These are phyloP conservation scores for Oscheius sp. DNA, from an alignment of 2,888 invertebrate species.

Conservation along the genomic window DNA sequence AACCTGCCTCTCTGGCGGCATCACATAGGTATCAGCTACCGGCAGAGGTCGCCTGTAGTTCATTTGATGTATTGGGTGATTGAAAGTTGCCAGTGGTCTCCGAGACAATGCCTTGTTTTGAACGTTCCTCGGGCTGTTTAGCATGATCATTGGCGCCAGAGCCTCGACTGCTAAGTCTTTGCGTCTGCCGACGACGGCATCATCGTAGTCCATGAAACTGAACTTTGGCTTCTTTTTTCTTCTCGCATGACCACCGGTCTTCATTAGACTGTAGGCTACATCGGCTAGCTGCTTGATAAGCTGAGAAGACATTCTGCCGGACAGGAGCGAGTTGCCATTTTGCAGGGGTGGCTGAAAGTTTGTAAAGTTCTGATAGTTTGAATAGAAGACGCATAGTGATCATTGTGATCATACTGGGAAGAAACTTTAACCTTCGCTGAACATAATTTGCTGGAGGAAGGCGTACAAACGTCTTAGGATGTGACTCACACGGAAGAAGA, in stretches of 20 bases:
- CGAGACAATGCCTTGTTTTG: too few relatives aligned
- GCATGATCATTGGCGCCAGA: constrained; percentile 23
- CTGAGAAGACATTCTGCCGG: constrained; percentile 28
- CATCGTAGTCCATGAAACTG: constrained; percentile 30
- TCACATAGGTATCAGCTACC: not conserved
- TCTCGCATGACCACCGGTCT: not conserved
- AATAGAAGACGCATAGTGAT: too few relatives aligned
- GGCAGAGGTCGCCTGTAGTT: not conserved
- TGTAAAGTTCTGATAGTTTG: not conserved
- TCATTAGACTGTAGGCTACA: constrained; percentile 14
- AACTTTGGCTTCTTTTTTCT: constrained; percentile 17
- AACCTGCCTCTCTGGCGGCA: not conserved
- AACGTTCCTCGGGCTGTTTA: not conserved
- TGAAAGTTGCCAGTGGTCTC: too few relatives aligned
- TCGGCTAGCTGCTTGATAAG: constrained; percentile 34
- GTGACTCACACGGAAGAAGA: too few relatives aligned
- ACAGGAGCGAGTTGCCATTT: constrained; percentile 22
- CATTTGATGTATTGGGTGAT: not conserved
- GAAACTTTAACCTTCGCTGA: too few relatives aligned
- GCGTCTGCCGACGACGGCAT: not conserved
- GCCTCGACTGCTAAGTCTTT: constrained; percentile 15
- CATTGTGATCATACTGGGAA: too few relatives aligned
- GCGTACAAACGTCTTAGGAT: too few relatives aligned
- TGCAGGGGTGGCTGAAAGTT: constrained; percentile 16
- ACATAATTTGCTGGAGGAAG: too few relatives aligned